phyloP scores from a whole-genome alignment of 2,888 invertebrate genomes.

The Lepetodrilus schrolli region DNA sequence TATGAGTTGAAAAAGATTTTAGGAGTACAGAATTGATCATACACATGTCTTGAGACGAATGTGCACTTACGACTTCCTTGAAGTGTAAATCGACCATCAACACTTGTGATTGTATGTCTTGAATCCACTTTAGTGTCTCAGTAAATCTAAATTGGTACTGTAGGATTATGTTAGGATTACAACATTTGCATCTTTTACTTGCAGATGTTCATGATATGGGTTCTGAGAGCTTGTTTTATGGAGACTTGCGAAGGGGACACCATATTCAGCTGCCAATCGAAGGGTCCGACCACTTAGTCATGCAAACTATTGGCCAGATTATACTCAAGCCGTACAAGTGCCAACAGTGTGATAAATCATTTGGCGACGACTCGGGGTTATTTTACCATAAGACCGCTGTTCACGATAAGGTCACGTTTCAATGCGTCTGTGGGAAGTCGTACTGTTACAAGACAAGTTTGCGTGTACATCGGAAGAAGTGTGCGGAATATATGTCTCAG shows the following conservation, averaged over 20 bases:
- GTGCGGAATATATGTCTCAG: neutral
- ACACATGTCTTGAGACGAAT: too few species aligned
- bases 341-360: neutral
- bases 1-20: too few species aligned
- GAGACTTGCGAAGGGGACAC: neutral
- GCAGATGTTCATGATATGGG: neutral
- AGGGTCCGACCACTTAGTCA: too few species aligned
- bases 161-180: neutral
- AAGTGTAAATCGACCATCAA: too few species aligned
- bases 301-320: neutral
- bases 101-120: too few species aligned
- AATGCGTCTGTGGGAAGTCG: neutral
- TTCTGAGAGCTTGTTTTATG: neutral
- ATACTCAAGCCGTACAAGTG: neutral
- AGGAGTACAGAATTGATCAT: too few species aligned
- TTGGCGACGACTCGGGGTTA: neutral
- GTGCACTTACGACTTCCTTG: too few species aligned
- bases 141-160: neutral
- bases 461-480: constrained; percentile 9
- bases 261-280: neutral
- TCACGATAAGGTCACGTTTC: constrained; percentile 4
- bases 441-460: constrained; percentile 15
- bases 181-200: constrained; percentile 7
- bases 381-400: constrained; percentile 9
- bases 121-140: too few species aligned